Base-by-base conservation (phyloP, 2,888 invertebrate genomes). In the Lagria hirta region DNA sequence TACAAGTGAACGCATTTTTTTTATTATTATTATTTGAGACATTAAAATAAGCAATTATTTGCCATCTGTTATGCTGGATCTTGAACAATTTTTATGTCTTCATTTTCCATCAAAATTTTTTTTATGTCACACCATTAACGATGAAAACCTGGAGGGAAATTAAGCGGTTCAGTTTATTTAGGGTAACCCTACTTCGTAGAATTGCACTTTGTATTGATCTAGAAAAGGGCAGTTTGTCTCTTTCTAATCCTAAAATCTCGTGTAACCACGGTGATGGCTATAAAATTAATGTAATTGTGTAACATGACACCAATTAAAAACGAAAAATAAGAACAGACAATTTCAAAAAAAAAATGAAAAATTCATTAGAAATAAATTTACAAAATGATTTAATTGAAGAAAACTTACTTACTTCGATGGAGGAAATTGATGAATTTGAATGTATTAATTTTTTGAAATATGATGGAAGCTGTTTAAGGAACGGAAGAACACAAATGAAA, bases 191-290 rank as follows among this genome's bases (percentile, higher is more conserved):
- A 24, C 20, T 8, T 17, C 36, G 26, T 28, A 30, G 14, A 35
- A 41, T 37, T 26, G 41, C 34, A 40, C 38, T 29, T 40, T 36
- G 42, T 47, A 47, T 47, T 42, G 47, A 47, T 47, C 42, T 42
- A 29, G 14, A 32, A 15, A 20, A 30, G 26, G 27, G 33, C n/a
- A n/a, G n/a, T n/a, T n/a, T 23, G 47, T 42, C 29, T 46, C 46
- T 37, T 13, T 37, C 27, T 34, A 33, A 6, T 22, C 22, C 32
- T 20, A 30, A 24, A 40, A 41, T 36, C 46, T 12, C 35, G 23
- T 41, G 41, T 45, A 34, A 28, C 38, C 40, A 46, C 30, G 35
- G 24, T 14, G 36, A 46, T 34, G 22, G 5, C 12, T 17, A 20
- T 26, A 37, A 33, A 34, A 36, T 27, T 36, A 18, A 20, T 6